Conservation (phyloP, 2,113 vertebrate genomes). For the Anarhynchus alexandrinus region DNA sequence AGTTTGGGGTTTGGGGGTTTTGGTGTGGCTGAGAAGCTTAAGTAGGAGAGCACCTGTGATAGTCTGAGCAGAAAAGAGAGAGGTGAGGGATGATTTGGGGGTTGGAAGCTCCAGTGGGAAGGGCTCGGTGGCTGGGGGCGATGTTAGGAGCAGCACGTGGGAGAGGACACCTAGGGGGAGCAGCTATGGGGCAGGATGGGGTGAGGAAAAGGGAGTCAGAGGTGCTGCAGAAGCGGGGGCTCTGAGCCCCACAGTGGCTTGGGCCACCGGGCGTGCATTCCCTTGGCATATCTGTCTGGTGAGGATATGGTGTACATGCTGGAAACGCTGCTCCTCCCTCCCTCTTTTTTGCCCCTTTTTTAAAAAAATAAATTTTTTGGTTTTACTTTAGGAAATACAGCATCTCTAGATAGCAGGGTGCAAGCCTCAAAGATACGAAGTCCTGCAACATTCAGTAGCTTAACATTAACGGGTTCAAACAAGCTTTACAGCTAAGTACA, state of each 20-base stretch:
- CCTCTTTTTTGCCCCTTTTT: fast-evolving
- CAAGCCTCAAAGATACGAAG: background rate
- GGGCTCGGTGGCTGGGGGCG: fast-evolving
- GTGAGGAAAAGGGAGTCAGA: background rate
- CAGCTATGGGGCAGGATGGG: background rate
- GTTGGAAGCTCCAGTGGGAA: background rate
- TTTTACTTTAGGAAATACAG: background rate
- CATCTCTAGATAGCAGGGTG: background rate
- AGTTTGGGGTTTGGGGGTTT: background rate
- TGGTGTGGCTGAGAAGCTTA: background rate
- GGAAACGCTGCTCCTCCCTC: background rate
- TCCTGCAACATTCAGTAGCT: background rate
- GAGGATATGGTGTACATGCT: fast-evolving
- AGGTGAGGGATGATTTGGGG: background rate
- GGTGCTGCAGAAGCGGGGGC: fast-evolving
- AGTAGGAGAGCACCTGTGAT: background rate
- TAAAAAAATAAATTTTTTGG: background rate
- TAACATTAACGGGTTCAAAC: background rate
- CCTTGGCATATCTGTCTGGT: background rate
- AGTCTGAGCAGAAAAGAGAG: background rate
- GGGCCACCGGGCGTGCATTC: fast-evolving
- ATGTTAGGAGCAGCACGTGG: background rate
- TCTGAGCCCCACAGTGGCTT: background rate
- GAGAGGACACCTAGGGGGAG: background rate
- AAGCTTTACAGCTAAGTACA: background rate